Percentiles rank a stretch among this genome's conserved stretches.
phyloP scores from a whole-genome alignment of 2,113 vertebrate genomes.

The Paramisgurnus dabryanus region DNA sequence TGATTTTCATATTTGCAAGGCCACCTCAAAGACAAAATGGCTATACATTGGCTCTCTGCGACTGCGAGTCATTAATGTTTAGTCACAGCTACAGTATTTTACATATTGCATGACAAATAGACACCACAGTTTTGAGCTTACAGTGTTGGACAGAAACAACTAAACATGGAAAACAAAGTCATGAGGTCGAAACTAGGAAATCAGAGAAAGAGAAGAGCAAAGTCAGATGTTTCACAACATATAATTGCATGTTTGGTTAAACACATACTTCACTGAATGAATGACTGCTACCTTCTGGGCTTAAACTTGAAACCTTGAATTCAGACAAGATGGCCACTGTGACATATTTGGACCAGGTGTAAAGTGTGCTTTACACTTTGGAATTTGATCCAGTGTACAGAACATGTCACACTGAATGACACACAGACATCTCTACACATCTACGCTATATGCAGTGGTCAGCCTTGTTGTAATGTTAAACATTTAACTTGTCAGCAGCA shows the following conservation, averaged over 20 bases:
- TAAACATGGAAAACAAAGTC: constrained; percentile 7
- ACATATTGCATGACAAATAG: background rate
- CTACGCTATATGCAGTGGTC: background rate
- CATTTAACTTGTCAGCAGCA: constrained; percentile 30
- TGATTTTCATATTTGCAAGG: background rate
- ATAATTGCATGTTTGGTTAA: too few relatives aligned
- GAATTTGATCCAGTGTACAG: constrained; percentile 55
- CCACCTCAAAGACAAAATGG: background rate
- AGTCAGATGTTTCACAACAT: background rate
- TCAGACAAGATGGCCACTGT: constrained; percentile 54
- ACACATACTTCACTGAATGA: background rate
- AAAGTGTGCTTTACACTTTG: constrained; percentile 53
- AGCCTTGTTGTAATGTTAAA: background rate
- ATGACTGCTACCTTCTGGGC: background rate
- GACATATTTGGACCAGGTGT: constrained; percentile 20
- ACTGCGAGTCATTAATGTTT: background rate
- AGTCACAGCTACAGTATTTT: background rate
- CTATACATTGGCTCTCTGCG: background rate
- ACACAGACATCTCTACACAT: constrained; percentile 25
- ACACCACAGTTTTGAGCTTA: background rate
- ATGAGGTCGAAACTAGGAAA: background rate
- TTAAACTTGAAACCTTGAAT: constrained; percentile 2
- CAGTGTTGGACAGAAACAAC: background rate
- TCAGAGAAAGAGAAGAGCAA: background rate
- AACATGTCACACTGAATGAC: constrained; percentile 54